Percentiles rank a stretch among this genome's conserved stretches.
Conservation (phyloP, 2,888 invertebrate genomes). For the Mimumesa dahlbomi region DNA sequence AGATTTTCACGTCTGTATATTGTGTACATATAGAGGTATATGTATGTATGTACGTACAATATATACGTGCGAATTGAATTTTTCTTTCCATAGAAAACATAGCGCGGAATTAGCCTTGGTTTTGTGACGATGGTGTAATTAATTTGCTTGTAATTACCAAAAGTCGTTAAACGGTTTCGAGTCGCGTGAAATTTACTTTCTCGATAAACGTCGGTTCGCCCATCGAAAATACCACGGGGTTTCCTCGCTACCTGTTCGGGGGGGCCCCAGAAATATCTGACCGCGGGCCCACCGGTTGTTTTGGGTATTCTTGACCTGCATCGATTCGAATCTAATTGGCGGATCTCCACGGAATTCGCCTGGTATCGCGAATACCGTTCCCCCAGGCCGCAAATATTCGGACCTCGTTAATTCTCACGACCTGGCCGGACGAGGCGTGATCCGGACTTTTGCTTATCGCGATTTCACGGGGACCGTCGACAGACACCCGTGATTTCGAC, state of each 20-base stretch:
- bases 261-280: conserved; percentile 40
- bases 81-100: no score
- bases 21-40: no score
- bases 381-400: conserved; percentile 69
- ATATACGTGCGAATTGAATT: no score
- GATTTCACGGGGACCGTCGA: conserved; percentile 64
- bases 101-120: no score
- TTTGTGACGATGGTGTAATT: no score
- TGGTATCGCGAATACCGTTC: conserved; percentile 57
- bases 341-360: conserved; percentile 50
- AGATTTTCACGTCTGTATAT: no score
- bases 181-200: no score
- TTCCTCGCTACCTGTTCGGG: conserved; percentile 41
- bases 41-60: no score
- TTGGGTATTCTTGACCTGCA: conserved; percentile 55
- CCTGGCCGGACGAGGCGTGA: conserved; percentile 53
- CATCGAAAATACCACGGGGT: conserved; percentile 12
- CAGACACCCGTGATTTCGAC: conserved; percentile 48
- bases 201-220: conserved; percentile 16
- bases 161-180: no score
- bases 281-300: conserved; percentile 21
- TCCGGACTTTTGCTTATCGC: conserved; percentile 57
- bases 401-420: conserved; percentile 76
- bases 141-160: no score
- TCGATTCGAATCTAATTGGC: conserved; percentile 64